Percentiles rank a stretch among this genome's conserved stretches.
Evolutionary conservation across 2,113 vertebrate genomes (phyloP).

Genomic region (Takifugu bimaculatus): DNA sequence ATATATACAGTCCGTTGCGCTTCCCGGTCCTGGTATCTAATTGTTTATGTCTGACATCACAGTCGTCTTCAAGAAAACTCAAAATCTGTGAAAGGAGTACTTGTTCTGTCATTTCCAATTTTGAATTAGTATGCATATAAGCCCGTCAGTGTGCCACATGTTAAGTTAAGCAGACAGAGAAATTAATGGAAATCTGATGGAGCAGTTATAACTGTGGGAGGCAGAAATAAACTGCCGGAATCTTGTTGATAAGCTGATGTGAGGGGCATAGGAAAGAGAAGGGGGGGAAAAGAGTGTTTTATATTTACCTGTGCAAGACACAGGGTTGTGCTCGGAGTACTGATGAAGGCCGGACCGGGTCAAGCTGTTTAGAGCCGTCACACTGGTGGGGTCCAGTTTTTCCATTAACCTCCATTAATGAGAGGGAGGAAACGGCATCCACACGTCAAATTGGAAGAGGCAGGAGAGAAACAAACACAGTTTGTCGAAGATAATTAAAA

Average conservation of each 20-base stretch:
- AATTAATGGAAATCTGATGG: slow-evolving; percentile 64
- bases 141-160: slow-evolving; percentile 52
- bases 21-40: too few species aligned
- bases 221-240: slow-evolving; percentile 42
- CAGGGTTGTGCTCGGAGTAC: too few species aligned
- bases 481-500: background rate
- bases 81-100: slow-evolving; percentile 47
- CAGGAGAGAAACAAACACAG: slow-evolving; percentile 1
- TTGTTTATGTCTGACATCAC: too few species aligned
- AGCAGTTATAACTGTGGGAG: slow-evolving; percentile 45
- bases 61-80: slow-evolving; percentile 13
- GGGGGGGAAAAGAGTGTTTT: slow-evolving; percentile 6
- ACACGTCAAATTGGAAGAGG: slow-evolving; percentile 23
- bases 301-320: too few species aligned
- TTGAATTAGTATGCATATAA: slow-evolving; percentile 63
- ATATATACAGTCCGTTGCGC: slow-evolving; percentile 25
- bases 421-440: slow-evolving; percentile 36
- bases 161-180: slow-evolving; percentile 54
- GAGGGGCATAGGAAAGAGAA: slow-evolving; percentile 15
- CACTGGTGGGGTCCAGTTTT: slow-evolving; percentile 40
- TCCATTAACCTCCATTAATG: slow-evolving; percentile 62
- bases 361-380: slow-evolving; percentile 20
- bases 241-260: slow-evolving; percentile 12
- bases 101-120: slow-evolving; percentile 53
- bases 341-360: too few species aligned